Evolutionary conservation across 2,113 vertebrate species (phyloP), one percentile per base, ranked within the genome.

Genomic region (Podarcis muralis): DNA sequence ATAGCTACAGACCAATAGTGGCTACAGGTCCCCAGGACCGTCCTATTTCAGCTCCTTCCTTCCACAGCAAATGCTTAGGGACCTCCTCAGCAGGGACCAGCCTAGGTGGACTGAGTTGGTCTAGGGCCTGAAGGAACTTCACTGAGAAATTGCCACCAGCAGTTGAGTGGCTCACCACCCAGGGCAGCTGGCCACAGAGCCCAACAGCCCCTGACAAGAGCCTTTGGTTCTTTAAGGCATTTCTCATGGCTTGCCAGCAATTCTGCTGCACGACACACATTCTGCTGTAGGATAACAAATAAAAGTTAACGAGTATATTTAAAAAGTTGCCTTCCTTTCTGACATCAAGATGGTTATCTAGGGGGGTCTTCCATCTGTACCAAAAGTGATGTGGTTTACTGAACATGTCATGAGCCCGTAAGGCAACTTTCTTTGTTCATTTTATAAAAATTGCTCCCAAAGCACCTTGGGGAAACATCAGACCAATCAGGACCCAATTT

Each of bases 361-460:
- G 6, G 16, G 25, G 83, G 23, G 1, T 27, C 40, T 81, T 90
- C 90, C 48, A 88, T 32, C 40, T 18, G 79, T 16, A 22, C 0
- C 43, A 84, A 78, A 37, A 2, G 2, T 5, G 35, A 20, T 20
- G 57, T 6, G 4, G 76, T 92, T 87, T 86, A 35, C 23, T 27
- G 81, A 68, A 5, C 43, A 15, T 66, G 15, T 69, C 87, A 59
- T 0, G 0, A 68, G n/a, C 37, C 32, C 43, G 3, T 53, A 66
- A 85, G 83, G 3, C 16, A 4, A 15, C 43, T 81, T 4, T 81
- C 20, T 5, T 20, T 18, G 0, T 53, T 89, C 6, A 74, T 1
- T 3, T 89, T 32, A 5, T 80, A n/a, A 32, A 30, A 89, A 88
- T 48, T 86, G 40, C 1, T 20, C 53, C 8, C 57, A 59, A 48